Evolutionary conservation across 2,797 vertebrate species (phyloP).

Genomic region (Danio choprae): DNA sequence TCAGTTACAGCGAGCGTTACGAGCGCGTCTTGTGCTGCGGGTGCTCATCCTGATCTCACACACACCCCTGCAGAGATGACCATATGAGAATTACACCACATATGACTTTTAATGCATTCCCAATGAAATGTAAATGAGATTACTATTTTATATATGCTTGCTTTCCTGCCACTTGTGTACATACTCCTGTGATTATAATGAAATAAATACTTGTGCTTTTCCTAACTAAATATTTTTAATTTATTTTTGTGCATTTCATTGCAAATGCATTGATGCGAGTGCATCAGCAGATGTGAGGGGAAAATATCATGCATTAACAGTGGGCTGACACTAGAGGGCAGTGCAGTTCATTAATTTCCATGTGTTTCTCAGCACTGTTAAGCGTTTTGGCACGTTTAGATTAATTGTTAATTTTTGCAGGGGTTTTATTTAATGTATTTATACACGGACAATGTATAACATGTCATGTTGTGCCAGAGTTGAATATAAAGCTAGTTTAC

Average conservation of each 20-base stretch:
- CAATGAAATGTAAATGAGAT: slow-evolving; percentile 59
- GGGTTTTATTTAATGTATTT: too few relatives aligned
- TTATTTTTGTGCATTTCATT: too few relatives aligned
- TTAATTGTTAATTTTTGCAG: too few relatives aligned
- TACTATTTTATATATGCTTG: slow-evolving; percentile 66
- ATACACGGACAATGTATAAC: too few relatives aligned
- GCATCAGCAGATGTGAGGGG: too few relatives aligned
- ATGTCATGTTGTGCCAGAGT: too few relatives aligned
- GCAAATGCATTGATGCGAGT: too few relatives aligned
- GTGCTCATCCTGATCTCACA: slow-evolving; percentile 71
- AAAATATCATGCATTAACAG: too few relatives aligned
- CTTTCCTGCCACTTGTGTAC: slow-evolving; percentile 56
- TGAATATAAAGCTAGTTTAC: too few relatives aligned
- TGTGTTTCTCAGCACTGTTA: not conserved
- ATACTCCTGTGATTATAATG: slow-evolving; percentile 56
- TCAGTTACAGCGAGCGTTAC: slow-evolving; percentile 81
- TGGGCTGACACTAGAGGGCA: slow-evolving; percentile 44
- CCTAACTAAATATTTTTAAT: slow-evolving; percentile 28
- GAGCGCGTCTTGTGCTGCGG: slow-evolving; percentile 79
- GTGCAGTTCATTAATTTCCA: not conserved
- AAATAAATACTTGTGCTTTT: slow-evolving; percentile 74
- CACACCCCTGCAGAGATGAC: not conserved
- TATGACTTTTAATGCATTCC: slow-evolving; percentile 41
- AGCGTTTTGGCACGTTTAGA: too few relatives aligned
- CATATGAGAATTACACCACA: slow-evolving; percentile 38